Evolutionary conservation across 2,888 invertebrate genomes (phyloP).

Genomic region (Iselma pallidipennis): DNA sequence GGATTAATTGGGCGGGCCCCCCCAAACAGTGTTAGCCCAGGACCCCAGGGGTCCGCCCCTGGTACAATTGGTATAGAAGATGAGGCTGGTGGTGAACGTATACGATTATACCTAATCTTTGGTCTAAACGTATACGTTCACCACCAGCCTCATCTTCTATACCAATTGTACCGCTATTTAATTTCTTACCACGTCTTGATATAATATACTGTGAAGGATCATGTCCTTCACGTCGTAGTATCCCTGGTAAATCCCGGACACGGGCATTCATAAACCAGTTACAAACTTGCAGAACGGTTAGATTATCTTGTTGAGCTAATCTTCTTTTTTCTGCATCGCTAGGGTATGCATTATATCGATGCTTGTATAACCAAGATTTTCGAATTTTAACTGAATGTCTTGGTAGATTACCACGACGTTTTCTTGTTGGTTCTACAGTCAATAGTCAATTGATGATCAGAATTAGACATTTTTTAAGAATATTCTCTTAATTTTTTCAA

Average conservation of each 20-base stretch:
- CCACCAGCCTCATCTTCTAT: slow-evolving; percentile 42
- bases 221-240: slow-evolving; percentile 90
- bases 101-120: slow-evolving; percentile 60
- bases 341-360: slow-evolving; percentile 93
- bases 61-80: slow-evolving; percentile 24
- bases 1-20: too few relatives aligned
- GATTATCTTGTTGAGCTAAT: slow-evolving; percentile 81
- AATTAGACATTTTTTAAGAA: too few relatives aligned
- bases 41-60: too few relatives aligned
- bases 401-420: slow-evolving; percentile 87
- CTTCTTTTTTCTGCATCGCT: slow-evolving; percentile 90
- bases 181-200: slow-evolving; percentile 82
- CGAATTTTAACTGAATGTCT: slow-evolving; percentile 91
- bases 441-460: slow-evolving; percentile 45
- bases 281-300: slow-evolving; percentile 90
- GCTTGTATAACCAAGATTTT: slow-evolving; percentile 91
- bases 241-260: slow-evolving; percentile 88
- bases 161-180: slow-evolving; percentile 29
- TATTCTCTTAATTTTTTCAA: too few relatives aligned
- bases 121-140: slow-evolving; percentile 56
- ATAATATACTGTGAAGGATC: slow-evolving; percentile 92
- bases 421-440: slow-evolving; percentile 63
- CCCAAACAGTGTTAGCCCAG: too few relatives aligned
- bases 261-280: slow-evolving; percentile 98
- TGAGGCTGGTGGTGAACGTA: slow-evolving; percentile 49